Base-by-base conservation (phyloP, 1,140 invertebrate genomes). In the Mamestra configurata region DNA sequence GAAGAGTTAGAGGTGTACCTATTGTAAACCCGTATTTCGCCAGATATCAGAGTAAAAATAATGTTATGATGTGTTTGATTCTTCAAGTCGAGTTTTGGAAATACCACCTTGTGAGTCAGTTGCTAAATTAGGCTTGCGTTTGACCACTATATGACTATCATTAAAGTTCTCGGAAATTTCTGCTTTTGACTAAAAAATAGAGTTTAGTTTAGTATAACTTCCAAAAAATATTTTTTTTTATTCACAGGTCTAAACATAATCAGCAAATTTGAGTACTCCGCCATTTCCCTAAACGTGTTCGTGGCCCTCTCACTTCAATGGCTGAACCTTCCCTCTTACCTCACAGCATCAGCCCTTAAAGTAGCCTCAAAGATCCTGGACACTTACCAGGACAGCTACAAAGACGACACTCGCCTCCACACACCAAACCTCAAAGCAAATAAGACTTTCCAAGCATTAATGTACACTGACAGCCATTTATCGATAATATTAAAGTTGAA, bases 181-280 rank as follows among this genome's bases (percentile, higher is more conserved):
- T 3, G 51, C 51, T 6, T n/a, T n/a, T n/a, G n/a, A n/a, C n/a
- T n/a, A n/a, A n/a, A n/a, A n/a, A n/a, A 22, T 5, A 22, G 5
- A 2, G 20, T 8, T 55, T 31, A 5, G 27, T 31, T 31, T 5
- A 31, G 27, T 31, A 3, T 31, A 31, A 31, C 5, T 31, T 31
- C 5, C 5, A 5, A 31, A 3, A 1, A 1, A 31, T 10, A 57
- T 37, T 66, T 8, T 7, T 71, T 76, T 76, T 82, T 35, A 72
- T 55, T 88, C 88, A 15, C 88, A 93, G 93, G 89, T 82, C 80
- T 93, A 0, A 92, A 92, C 46, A 91, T 94, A 79, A 87, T 92
- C 68, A 92, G 76, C 51, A 93, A 92, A 86, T 90, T 89, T 37
- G 90, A 92, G 76, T 89, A 83, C 59, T 82, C 88, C 10, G 4